A percentile compares a stretch with the other conserved stretches of the same genome.
These are phyloP conservation scores for Hyles euphorbiae DNA, from an alignment of 1,140 invertebrate species.

Conservation along the genomic window DNA sequence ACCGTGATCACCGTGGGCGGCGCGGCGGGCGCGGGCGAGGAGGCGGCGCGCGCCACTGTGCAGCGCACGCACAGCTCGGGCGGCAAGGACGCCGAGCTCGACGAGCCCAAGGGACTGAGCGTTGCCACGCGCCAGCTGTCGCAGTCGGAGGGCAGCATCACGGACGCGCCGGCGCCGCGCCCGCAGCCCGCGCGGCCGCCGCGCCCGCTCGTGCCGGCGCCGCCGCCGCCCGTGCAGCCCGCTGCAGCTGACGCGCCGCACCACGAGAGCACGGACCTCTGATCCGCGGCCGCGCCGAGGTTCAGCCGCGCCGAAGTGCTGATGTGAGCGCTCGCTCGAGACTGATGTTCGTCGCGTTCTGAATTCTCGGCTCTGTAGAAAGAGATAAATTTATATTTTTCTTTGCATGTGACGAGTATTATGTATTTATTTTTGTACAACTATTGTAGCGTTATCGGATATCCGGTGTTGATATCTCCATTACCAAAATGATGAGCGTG, in stretches of 20 bases:
- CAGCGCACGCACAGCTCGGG: constrained; percentile 66
- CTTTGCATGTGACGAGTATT: constrained; percentile 29
- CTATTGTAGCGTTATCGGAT: constrained; percentile 9
- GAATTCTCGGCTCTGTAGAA: constrained; percentile 14
- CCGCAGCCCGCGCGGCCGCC: constrained; percentile 42
- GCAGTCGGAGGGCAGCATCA: constrained; percentile 69
- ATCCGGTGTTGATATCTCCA: constrained; percentile 3
- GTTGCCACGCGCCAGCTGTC: constrained; percentile 61
- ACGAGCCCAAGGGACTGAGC: constrained; percentile 49
- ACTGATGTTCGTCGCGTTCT: constrained; percentile 16
- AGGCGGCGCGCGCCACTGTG: constrained; percentile 39
- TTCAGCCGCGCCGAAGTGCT: constrained; percentile 10
- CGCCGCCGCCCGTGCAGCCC: constrained; percentile 50
- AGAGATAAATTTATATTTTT: constrained; percentile 16
- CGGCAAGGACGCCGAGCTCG: constrained; percentile 52
- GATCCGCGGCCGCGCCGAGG: constrained; percentile 25
- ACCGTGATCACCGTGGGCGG: constrained; percentile 78
- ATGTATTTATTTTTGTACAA: constrained; percentile 34
- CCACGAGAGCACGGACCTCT: constrained; percentile 58
- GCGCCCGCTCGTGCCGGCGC: constrained; percentile 44
- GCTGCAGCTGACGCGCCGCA: constrained; percentile 25
- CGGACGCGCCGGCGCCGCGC: constrained; percentile 54
- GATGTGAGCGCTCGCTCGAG: constrained; percentile 11
- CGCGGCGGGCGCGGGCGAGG: constrained; percentile 25
- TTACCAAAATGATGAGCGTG: constrained; percentile 2